phyloP scores from a whole-genome alignment of 2,113 vertebrate genomes.

The Pristiophorus japonicus region DNA sequence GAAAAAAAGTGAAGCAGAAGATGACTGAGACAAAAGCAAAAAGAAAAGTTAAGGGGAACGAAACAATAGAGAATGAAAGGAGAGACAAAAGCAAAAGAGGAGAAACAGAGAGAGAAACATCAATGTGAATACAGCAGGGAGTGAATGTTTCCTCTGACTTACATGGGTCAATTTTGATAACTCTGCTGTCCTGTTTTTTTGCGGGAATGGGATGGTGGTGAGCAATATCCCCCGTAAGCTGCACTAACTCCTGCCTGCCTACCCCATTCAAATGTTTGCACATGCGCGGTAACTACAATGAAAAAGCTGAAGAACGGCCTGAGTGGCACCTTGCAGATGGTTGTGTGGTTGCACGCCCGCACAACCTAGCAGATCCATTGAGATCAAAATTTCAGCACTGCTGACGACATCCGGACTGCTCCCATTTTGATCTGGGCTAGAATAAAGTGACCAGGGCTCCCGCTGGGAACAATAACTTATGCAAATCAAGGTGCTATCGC shows the following conservation, averaged over 20 bases:
- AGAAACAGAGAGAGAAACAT: neutral
- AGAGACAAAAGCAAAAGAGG: neutral
- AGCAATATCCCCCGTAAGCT: no score
- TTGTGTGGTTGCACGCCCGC: no score
- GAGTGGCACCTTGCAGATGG: no score
- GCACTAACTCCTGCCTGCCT: no score
- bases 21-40: neutral
- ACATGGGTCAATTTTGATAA: neutral
- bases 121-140: neutral
- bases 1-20: neutral
- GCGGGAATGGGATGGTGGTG: no score
- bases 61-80: neutral
- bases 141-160: neutral
- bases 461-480: neutral
- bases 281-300: no score
- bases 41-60: neutral
- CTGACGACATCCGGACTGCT: neutral
- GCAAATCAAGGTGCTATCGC: neutral
- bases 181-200: neutral
- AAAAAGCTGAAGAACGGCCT: no score
- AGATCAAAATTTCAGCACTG: neutral
- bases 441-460: neutral
- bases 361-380: neutral
- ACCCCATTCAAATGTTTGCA: no score
- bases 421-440: neutral